Base-by-base conservation (phyloP, 2,113 vertebrate species). In the Puntigrus tetrazona region DNA sequence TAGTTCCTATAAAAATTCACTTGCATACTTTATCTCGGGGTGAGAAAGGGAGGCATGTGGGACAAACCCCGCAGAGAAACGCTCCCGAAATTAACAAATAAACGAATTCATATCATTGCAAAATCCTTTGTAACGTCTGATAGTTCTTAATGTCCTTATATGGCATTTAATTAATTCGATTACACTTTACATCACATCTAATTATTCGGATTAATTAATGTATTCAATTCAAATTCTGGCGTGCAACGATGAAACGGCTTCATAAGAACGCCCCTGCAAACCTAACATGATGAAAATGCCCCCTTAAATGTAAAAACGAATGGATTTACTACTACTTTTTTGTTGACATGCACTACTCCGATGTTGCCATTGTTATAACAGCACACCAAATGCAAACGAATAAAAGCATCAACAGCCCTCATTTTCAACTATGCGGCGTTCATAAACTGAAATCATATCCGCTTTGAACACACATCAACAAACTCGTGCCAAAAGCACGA, bases 281-380 rank as follows among this genome's bases (percentile, higher is more conserved):
- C 38, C 20, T 43, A 14, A 36, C 0, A 3, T 67, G 16, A 7
- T 9, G 7, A 20, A 69, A 69, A 69, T 10, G 0, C 7, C 65
- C 31, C 18, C 65, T 22, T 69, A 31, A n/a, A 63, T 29, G 61
- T 14, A 29, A 63, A 63, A 63, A 63, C 1, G 0, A 5, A 59
- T 72, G 3, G 18, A 38, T 22, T 69, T 67, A 29, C 8, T 27
- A 67, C 13, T 16, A 20, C 27, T 34, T 74, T n/a, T 18, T 77
- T 25, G 13, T 27, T 25, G 11, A 18, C 52, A 41, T 41, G 25
- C 16, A 76, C 25, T 25, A 52, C 45, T 77, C 27, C 29, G 2
- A 55, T 78, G 16, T 59, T 52, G 8, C 14, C 41, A 73, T 45
- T 29, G 31, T 75, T 75, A 75, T 75, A 52, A 69, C 52, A 69